phyloP scores from a whole-genome alignment of 2,797 vertebrate species.

The Argentina silus region DNA sequence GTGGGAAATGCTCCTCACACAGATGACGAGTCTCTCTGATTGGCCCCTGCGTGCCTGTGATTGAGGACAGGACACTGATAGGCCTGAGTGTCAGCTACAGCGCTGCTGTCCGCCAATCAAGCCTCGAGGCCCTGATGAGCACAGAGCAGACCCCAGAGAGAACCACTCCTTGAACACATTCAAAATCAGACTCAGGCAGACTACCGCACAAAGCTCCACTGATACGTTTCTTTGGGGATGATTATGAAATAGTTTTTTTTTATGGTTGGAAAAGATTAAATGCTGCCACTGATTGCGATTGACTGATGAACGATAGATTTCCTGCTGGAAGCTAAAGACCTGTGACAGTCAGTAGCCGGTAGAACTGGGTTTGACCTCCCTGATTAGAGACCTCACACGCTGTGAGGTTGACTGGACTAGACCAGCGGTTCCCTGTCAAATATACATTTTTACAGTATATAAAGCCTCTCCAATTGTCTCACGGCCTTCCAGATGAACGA shows the following conservation, averaged over 20 bases:
- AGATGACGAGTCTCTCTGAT: background rate
- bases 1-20: constrained; percentile 12
- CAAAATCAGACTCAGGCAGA: constrained; percentile 30
- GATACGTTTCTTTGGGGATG: constrained; percentile 46
- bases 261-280: constrained; percentile 50
- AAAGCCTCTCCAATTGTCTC: background rate
- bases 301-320: constrained; percentile 68
- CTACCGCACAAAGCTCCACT: constrained; percentile 41
- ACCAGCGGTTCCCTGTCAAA: too few relatives aligned
- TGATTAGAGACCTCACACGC: too few relatives aligned
- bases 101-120: constrained; percentile 26
- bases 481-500: background rate
- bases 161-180: constrained; percentile 3
- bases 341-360: background rate
- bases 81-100: constrained; percentile 4
- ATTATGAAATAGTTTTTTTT: too few relatives aligned
- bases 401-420: too few relatives aligned
- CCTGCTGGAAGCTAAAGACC: constrained; percentile 28
- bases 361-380: too few relatives aligned
- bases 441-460: too few relatives aligned
- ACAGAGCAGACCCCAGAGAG: constrained; percentile 33
- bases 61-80: constrained; percentile 7
- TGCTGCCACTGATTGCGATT: constrained; percentile 50
- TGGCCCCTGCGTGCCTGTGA: constrained; percentile 21
- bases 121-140: constrained; percentile 38